These are phyloP conservation scores for Melanotaenia duboulayi DNA, from an alignment of 2,113 vertebrate species.

Conservation along the genomic window DNA sequence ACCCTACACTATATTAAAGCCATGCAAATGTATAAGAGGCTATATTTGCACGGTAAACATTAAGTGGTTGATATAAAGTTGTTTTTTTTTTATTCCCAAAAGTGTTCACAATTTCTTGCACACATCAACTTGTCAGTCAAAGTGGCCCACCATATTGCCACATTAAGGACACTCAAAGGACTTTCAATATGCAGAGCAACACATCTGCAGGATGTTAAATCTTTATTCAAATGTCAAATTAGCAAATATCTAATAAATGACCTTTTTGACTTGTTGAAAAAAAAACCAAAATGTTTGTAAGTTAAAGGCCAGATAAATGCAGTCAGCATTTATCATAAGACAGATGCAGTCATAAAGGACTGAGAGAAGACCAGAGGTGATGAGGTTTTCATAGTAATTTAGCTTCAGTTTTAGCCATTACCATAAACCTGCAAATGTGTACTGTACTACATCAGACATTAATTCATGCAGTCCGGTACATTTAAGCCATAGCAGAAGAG, in stretches of 20 bases:
- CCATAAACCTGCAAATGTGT: neutral
- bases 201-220: neutral
- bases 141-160: conserved; percentile 30
- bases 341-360: no score
- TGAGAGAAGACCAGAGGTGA: neutral
- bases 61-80: conserved; percentile 5
- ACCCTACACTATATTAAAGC: conserved; percentile 11
- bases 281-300: neutral
- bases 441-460: neutral
- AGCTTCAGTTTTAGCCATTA: no score
- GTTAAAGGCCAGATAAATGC: no score
- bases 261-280: neutral
- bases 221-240: neutral
- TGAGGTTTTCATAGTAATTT: no score
- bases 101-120: neutral
- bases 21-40: neutral
- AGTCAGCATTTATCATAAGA: no score
- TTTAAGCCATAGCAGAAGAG: neutral
- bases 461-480: neutral
- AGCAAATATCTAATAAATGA: neutral
- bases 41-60: neutral
- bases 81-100: neutral
- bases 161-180: conserved; percentile 49
- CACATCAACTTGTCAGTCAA: conserved; percentile 19
- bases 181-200: conserved; percentile 23